A percentile compares a stretch with the other conserved stretches of the same genome.
Conservation (phyloP, 2,888 invertebrate genomes). For the Rotaria sp. region DNA sequence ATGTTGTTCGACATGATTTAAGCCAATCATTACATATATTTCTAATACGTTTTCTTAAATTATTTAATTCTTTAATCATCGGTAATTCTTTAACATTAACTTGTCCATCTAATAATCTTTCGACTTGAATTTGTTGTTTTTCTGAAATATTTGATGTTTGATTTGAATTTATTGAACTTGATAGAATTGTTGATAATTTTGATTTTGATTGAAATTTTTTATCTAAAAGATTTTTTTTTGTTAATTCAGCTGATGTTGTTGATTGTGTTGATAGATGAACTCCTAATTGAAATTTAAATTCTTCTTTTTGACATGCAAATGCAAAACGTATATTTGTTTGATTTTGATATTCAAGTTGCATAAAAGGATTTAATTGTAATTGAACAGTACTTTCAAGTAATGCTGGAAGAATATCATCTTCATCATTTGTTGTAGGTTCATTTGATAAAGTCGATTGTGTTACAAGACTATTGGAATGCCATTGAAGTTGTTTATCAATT, state of each 20-base stretch:
- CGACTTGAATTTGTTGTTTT: neutral
- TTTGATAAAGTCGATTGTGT: neutral
- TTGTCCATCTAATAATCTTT: constrained; percentile 13
- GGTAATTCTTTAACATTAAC: constrained; percentile 16
- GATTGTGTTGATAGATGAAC: neutral
- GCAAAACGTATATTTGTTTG: constrained; percentile 17
- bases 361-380: constrained; percentile 8
- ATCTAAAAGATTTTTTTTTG: neutral
- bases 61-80: neutral
- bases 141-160: neutral
- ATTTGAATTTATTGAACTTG: neutral
- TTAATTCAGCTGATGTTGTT: neutral
- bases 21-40: neutral
- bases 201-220: neutral
- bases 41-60: neutral
- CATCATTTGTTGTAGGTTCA: neutral
- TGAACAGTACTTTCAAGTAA: neutral
- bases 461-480: neutral
- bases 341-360: neutral
- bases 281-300: constrained; percentile 27
- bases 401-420: neutral
- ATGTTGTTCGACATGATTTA: constrained; percentile 7
- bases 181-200: neutral
- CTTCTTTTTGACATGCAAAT: constrained; percentile 16
- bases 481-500: neutral